These are phyloP conservation scores for Dinoponera quadriceps DNA, from an alignment of 1,140 invertebrate genomes.

Conservation along the genomic window DNA sequence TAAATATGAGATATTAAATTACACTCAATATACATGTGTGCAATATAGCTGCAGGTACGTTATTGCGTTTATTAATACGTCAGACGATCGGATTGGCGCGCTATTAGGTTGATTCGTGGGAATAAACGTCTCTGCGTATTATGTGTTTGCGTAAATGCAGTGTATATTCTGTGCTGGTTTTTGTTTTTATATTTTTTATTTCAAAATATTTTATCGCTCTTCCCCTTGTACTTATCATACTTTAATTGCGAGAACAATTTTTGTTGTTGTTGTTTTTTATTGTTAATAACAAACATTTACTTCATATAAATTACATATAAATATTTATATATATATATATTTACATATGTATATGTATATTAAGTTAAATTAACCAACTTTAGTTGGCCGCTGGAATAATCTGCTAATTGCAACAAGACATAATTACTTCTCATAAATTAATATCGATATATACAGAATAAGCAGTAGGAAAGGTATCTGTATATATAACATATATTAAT, in stretches of 20 bases:
- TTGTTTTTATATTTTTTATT: background rate
- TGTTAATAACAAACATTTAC: too few species aligned
- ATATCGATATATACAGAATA: background rate
- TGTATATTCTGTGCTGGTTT: background rate
- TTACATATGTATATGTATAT: too few species aligned
- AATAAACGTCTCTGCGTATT: background rate
- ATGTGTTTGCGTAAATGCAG: background rate
- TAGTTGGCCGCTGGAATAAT: too few species aligned
- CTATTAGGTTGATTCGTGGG: background rate
- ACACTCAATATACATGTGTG: slow-evolving; percentile 12
- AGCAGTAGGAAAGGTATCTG: background rate
- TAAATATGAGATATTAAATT: slow-evolving; percentile 45
- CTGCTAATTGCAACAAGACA: background rate
- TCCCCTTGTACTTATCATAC: too few species aligned
- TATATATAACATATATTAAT: too few species aligned
- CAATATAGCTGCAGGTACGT: background rate
- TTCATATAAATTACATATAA: too few species aligned
- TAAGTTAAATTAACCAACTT: too few species aligned
- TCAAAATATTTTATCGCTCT: too few species aligned
- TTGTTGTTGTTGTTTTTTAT: too few species aligned
- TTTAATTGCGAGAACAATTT: too few species aligned
- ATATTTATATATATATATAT: too few species aligned
- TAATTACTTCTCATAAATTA: slow-evolving; percentile 2
- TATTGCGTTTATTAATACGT: slow-evolving; percentile 32
- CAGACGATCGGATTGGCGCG: slow-evolving; percentile 1